Conservation (phyloP, 2,888 invertebrate species). For the Drosophila picticornis region DNA sequence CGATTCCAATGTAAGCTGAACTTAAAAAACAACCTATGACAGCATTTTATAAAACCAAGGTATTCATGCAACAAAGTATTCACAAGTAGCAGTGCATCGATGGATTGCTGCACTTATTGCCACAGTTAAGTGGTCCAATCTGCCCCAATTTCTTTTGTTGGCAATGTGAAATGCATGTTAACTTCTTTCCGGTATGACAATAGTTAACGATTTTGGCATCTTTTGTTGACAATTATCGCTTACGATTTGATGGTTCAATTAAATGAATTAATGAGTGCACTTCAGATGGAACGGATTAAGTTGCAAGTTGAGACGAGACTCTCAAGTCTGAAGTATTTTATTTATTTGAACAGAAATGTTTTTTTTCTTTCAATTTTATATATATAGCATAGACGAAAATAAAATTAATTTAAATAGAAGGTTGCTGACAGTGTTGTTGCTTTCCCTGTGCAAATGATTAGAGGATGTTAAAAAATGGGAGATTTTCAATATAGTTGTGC, state of each 20-base stretch:
- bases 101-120: conserved; percentile 5
- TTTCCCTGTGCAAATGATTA: background rate
- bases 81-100: conserved; percentile 12
- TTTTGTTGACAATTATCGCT: conserved; percentile 8
- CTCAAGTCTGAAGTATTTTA: background rate
- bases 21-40: conserved; percentile 4
- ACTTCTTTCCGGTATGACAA: conserved; percentile 14
- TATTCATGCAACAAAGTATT: conserved; percentile 42
- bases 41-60: conserved; percentile 29
- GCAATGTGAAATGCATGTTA: conserved; percentile 9
- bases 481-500: background rate
- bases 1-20: conserved; percentile 31
- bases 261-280: conserved; percentile 1
- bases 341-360: background rate
- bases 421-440: background rate
- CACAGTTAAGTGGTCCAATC: conserved; percentile 14
- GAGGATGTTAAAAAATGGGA: background rate
- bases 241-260: conserved; percentile 21
- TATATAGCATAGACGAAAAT: background rate
- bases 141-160: conserved; percentile 6
- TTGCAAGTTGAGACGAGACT: background rate
- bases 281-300: background rate
- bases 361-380: background rate
- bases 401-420: too few relatives aligned
- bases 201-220: conserved; percentile 10